Conservation (phyloP, 1,140 invertebrate genomes). For the Paracyclopina nana region DNA sequence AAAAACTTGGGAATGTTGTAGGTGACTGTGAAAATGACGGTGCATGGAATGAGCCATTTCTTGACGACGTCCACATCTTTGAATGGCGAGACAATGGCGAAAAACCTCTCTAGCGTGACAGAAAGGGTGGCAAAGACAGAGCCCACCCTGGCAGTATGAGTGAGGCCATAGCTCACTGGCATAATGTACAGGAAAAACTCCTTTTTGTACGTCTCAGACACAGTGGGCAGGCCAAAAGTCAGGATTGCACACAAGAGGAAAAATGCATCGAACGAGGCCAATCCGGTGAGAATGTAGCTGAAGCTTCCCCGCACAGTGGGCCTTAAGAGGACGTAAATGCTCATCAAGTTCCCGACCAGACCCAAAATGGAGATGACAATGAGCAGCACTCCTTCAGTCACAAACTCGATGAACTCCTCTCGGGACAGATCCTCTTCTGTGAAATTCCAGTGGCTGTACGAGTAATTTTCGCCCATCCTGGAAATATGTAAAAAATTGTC, state of each 20-base stretch:
- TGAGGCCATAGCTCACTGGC: not conserved
- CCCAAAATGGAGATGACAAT: not conserved
- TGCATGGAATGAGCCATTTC: not conserved
- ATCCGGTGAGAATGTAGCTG: not conserved
- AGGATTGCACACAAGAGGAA: not conserved
- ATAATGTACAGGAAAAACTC: constrained; percentile 1
- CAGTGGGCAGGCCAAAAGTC: not conserved
- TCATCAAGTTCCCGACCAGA: not conserved
- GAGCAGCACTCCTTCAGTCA: not conserved
- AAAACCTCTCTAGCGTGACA: not conserved
- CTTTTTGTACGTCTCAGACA: not conserved
- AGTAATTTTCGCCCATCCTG: too few relatives aligned
- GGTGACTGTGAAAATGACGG: not conserved
- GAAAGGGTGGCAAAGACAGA: not conserved
- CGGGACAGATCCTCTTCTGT: too few relatives aligned
- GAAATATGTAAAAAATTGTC: too few relatives aligned
- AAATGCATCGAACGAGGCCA: not conserved
- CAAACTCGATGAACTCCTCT: too few relatives aligned
- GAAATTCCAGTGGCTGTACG: too few relatives aligned
- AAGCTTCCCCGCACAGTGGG: not conserved
- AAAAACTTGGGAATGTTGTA: constrained; percentile 4
- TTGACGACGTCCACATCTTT: not conserved
- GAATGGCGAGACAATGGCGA: not conserved
- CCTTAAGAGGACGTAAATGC: not conserved
- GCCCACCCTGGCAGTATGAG: not conserved